A percentile compares a stretch with the other conserved stretches of the same genome.
Evolutionary conservation across 2,888 invertebrate species (phyloP).

Genomic region (Falcaria lacertinaria): DNA sequence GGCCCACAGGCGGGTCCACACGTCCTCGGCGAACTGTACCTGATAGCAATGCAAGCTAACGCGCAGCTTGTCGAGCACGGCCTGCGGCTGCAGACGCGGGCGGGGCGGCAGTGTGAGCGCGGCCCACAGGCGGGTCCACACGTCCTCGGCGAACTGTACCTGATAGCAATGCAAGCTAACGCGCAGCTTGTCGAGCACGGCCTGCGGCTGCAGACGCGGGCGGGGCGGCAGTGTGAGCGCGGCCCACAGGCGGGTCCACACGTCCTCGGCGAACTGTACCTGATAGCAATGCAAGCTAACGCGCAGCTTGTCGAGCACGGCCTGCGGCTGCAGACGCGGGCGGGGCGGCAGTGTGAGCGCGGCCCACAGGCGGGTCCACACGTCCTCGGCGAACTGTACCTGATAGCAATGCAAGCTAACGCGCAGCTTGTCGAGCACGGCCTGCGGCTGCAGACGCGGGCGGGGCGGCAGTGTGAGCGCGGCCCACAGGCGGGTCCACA

Average conservation of each 20-base stretch:
- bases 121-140: conserved; percentile 91
- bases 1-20: conserved; percentile 91
- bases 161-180: conserved; percentile 91
- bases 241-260: conserved; percentile 91
- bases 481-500: not conserved
- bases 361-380: conserved; percentile 83
- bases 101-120: conserved; percentile 74
- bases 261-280: conserved; percentile 87
- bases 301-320: conserved; percentile 88
- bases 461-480: conserved; percentile 74
- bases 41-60: conserved; percentile 91
- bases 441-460: conserved; percentile 80
- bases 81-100: conserved; percentile 80
- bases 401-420: conserved; percentile 91
- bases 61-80: conserved; percentile 88
- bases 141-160: conserved; percentile 87
- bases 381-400: conserved; percentile 45
- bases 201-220: conserved; percentile 80
- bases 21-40: conserved; percentile 87
- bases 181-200: conserved; percentile 88
- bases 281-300: conserved; percentile 91
- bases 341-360: conserved; percentile 74
- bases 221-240: conserved; percentile 74
- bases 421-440: conserved; percentile 88
- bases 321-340: conserved; percentile 80